Evolutionary conservation across 2,888 invertebrate genomes (phyloP), one percentile per base, ranked within the genome.

Genomic region (Siphonodentalium dalli): DNA sequence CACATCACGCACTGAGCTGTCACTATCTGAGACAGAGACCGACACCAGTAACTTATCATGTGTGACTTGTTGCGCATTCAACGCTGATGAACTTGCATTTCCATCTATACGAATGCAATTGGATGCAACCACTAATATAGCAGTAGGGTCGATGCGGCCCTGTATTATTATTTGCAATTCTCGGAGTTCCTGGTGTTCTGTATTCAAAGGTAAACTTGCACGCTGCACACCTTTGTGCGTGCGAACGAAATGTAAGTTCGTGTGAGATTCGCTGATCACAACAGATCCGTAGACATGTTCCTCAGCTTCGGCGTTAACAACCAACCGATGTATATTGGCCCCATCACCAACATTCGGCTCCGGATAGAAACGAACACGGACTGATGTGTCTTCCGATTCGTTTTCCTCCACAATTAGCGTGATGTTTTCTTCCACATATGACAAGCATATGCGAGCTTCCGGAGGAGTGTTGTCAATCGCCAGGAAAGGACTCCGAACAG

Each of bases 371-470:
- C n/a, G n/a, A n/a, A n/a, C n/a, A 28, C 21, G 43, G 24, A 37
- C 42, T 42, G 26, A 13, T 24, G 34, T 50, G 42, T 9, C 21
- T 23, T n/a, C 42, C 35, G 8, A 26, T 27, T 15, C 21, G 21
- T 9, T 34, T 15, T 23, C 7, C 40, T 5, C 13, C 28, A 15
- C 24, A 21, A 20, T 20, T 20, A 23, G 20, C 21, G 20, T 31
- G 31, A n/a, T 41, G 9, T 20, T 15, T 2, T 18, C 18, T 15
- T 26, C 31, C 9, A 31, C 24, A 27, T 35, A 54, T n/a, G 33
- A 6, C 2, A 27, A 15, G 39, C 54, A 54, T 1, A 24, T 31
- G n/a, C 48, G 27, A 9, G 43, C 54, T 15, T 43, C 38, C 18
- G 54, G 39, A 3, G 48, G 39, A n/a, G n/a, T n/a, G n/a, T n/a